A percentile compares a stretch with the other conserved stretches of the same genome.
Conservation (phyloP, 2,113 vertebrate genomes). For the Herpailurus yagouaroundi region DNA sequence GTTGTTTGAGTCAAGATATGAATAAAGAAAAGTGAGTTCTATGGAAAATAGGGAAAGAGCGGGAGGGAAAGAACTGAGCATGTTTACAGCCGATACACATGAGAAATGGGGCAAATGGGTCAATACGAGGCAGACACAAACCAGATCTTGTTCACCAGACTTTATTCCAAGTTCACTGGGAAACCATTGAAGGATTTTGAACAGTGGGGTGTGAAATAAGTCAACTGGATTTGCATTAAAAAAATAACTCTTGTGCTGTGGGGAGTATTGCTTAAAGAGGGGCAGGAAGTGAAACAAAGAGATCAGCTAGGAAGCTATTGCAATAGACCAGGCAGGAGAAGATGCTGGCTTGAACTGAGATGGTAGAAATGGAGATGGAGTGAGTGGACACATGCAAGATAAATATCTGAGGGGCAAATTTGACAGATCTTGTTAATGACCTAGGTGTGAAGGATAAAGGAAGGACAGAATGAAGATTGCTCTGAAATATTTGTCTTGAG, state of each 20-base stretch:
- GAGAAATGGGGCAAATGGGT: background rate
- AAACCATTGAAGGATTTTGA: background rate
- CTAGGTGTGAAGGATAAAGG: background rate
- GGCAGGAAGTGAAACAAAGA: background rate
- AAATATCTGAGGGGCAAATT: background rate
- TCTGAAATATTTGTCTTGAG: background rate
- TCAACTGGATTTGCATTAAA: background rate
- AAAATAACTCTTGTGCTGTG: too few species aligned
- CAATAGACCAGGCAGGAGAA: background rate
- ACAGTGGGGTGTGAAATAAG: fast-evolving
- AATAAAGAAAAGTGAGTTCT: background rate
- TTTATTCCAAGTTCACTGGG: background rate
- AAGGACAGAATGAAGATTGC: background rate
- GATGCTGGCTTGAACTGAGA: background rate
- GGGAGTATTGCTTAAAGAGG: background rate
- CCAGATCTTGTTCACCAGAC: background rate
- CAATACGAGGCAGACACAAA: fast-evolving
- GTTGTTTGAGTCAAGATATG: background rate
- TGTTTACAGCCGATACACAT: fast-evolving
- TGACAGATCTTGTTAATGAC: background rate
- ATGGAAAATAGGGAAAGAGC: background rate
- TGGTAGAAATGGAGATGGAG: background rate
- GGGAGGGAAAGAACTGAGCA: background rate
- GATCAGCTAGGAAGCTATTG: background rate
- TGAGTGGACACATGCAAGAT: background rate